phyloP scores from a whole-genome alignment of 2,888 invertebrate genomes.

The Sinohyriopsis cumingii region DNA sequence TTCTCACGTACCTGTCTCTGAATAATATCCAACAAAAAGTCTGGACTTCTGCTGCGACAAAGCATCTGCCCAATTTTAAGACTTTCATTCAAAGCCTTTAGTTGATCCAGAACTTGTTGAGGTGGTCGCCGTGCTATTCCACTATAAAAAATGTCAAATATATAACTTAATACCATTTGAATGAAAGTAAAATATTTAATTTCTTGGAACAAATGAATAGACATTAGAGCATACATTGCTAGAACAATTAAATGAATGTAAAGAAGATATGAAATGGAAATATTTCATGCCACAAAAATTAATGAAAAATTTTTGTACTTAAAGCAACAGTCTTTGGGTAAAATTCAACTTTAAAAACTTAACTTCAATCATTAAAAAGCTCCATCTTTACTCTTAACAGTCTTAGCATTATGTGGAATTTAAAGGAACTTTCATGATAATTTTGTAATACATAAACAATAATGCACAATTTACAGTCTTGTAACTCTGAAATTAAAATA shows the following conservation, averaged over 20 bases:
- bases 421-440: too few relatives aligned
- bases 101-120: constrained; percentile 81
- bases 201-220: not conserved
- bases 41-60: constrained; percentile 90
- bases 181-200: not conserved
- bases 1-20: constrained; percentile 79
- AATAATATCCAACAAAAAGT: constrained; percentile 92
- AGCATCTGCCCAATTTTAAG: constrained; percentile 90
- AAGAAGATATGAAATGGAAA: too few relatives aligned
- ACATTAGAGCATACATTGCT: not conserved
- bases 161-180: not conserved
- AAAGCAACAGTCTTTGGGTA: too few relatives aligned
- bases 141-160: constrained; percentile 56
- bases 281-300: too few relatives aligned
- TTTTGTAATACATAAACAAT: too few relatives aligned
- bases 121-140: constrained; percentile 90
- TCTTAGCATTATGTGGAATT: too few relatives aligned
- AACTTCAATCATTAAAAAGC: too few relatives aligned
- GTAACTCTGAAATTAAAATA: too few relatives aligned
- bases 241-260: not conserved
- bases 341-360: too few relatives aligned
- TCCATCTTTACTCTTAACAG: too few relatives aligned
- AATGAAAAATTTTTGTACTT: too few relatives aligned
- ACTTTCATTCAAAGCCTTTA: constrained; percentile 84
- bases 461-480: too few relatives aligned